Conservation (phyloP, 1,140 invertebrate genomes). For the Neotoxoptera formosana region DNA sequence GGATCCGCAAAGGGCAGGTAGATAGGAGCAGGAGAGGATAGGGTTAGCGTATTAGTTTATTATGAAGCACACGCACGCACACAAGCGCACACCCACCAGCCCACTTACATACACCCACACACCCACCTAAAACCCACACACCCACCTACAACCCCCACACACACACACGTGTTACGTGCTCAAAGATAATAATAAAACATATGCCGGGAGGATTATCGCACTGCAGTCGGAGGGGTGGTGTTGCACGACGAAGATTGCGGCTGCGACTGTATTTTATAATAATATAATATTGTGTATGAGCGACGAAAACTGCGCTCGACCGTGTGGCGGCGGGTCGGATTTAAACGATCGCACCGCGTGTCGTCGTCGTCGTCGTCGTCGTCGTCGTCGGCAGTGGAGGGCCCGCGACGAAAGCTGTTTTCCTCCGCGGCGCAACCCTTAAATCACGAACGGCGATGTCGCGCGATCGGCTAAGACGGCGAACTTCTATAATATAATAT, state of each 20-base stretch:
- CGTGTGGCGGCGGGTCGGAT: neutral
- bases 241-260: neutral
- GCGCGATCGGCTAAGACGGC: neutral
- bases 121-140: too few species aligned
- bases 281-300: neutral
- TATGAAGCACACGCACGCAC: neutral
- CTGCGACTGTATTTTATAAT: too few species aligned
- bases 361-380: neutral
- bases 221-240: neutral
- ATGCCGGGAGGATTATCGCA: neutral
- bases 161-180: neutral
- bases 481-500: neutral
- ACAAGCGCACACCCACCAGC: too few species aligned
- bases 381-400: neutral
- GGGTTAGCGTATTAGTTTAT: neutral
- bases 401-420: neutral
- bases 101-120: neutral
- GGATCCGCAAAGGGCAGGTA: neutral
- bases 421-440: neutral
- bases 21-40: neutral
- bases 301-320: too few species aligned
- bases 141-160: too few species aligned
- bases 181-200: conserved; percentile 37
- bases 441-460: neutral
- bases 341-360: neutral